These are phyloP conservation scores for Lycocerus yunnanus DNA, from an alignment of 2,888 invertebrate species.

Conservation along the genomic window DNA sequence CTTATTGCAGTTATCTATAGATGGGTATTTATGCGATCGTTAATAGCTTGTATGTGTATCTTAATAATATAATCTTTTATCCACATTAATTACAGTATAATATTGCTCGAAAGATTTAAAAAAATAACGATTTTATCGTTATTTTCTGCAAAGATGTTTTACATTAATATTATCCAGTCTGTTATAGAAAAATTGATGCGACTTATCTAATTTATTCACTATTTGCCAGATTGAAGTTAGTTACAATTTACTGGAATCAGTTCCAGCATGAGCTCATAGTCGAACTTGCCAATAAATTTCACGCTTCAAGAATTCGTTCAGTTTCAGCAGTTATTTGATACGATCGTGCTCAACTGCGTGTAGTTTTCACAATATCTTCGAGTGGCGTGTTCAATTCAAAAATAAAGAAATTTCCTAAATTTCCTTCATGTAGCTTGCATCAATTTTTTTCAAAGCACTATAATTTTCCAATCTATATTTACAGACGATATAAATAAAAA, in stretches of 20 bases:
- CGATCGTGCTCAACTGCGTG: constrained; percentile 30
- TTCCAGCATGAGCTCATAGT: constrained; percentile 41
- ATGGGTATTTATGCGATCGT: neutral
- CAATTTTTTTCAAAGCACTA: constrained; percentile 14
- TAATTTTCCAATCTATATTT: constrained; percentile 24
- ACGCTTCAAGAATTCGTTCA: constrained; percentile 38
- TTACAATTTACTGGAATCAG: constrained; percentile 48
- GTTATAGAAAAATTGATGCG: constrained; percentile 26
- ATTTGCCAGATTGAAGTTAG: constrained; percentile 44
- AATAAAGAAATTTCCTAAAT: constrained; percentile 26
- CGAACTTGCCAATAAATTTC: constrained; percentile 43
- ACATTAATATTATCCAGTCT: constrained; percentile 3
- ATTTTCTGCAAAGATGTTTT: neutral
- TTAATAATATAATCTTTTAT: neutral
- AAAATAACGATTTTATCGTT: neutral
- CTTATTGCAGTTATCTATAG: neutral
- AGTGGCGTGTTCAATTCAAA: constrained; percentile 30
- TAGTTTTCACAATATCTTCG: constrained; percentile 26
- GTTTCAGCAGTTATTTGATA: constrained; percentile 36
- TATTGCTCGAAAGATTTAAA: neutral
- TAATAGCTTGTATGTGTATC: neutral
- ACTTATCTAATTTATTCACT: constrained; percentile 30
- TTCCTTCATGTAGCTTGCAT: constrained; percentile 24
- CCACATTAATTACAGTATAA: neutral
- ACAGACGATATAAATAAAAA: neutral